Percentiles rank a stretch among this genome's conserved stretches.
Evolutionary conservation across 1,140 invertebrate genomes (phyloP).

Genomic region (Nilaparvata lugens): DNA sequence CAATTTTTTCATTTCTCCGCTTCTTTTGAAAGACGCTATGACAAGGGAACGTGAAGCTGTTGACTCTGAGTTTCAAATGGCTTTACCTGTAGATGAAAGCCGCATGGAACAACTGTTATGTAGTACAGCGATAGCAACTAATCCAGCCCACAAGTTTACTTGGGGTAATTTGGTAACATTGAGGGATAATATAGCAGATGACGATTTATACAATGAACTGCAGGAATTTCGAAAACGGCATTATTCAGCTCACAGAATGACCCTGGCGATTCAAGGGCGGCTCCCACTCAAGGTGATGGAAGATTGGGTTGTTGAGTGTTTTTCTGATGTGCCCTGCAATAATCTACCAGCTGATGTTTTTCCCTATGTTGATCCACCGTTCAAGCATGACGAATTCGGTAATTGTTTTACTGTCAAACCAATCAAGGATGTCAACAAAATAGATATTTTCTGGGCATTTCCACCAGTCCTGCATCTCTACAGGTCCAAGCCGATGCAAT

Average conservation of each 20-base stretch:
- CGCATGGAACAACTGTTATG: slow-evolving; percentile 65
- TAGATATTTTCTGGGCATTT: slow-evolving; percentile 71
- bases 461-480: slow-evolving; percentile 64
- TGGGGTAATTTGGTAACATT: slow-evolving; percentile 78
- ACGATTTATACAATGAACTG: slow-evolving; percentile 51
- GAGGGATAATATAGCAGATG: slow-evolving; percentile 54
- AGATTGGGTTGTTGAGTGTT: slow-evolving; percentile 50
- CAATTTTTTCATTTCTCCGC: slow-evolving; percentile 79
- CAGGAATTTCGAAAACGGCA: slow-evolving; percentile 71
- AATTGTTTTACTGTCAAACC: slow-evolving; percentile 72
- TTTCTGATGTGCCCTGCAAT: slow-evolving; percentile 55
- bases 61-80: slow-evolving; percentile 80
- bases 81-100: slow-evolving; percentile 51
- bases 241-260: slow-evolving; percentile 87
- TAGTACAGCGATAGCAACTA: slow-evolving; percentile 37
- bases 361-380: slow-evolving; percentile 41
- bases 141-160: slow-evolving; percentile 70
- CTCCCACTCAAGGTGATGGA: slow-evolving; percentile 67
- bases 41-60: slow-evolving; percentile 84
- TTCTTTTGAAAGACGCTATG: slow-evolving; percentile 80
- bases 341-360: slow-evolving; percentile 49
- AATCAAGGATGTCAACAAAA: slow-evolving; percentile 59
- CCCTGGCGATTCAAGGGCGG: slow-evolving; percentile 67
- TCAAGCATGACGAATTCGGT: slow-evolving; percentile 48
- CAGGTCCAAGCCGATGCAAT: slow-evolving; percentile 65